Evolutionary conservation across 2,888 invertebrate species (phyloP), one percentile per base, ranked within the genome.

Genomic region (Pseudanteris insignis): DNA sequence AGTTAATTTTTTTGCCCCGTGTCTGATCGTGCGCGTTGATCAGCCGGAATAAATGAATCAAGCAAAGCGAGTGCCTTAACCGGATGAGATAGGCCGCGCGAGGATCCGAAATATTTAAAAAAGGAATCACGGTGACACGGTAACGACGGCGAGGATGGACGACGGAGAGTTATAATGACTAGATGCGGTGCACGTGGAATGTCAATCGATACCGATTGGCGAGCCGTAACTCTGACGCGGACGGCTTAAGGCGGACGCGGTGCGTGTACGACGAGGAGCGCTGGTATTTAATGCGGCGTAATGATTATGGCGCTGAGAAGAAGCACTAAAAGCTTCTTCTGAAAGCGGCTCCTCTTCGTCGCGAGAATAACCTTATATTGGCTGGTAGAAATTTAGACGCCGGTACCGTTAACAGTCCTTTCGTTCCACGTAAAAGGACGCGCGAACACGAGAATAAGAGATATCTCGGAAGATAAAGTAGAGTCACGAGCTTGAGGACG

Each of bases 381-480:
- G 63, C 59, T 59, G 66, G 67, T 68, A 65, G 70, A 67, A 66
- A 67, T 70, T 71, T 72, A 70, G 71, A 72, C 70, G 68, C 70
- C 25, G 63, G 57, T 71, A 67, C 71, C 71, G 71, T 72, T 72
- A 70, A 65, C 65, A 64, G 64, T 67, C 65, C 60, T 63, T 60
- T 67, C 33, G 55, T 61, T 66, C 64, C 57, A 55, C 60, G 54
- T 62, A n/a, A n/a, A n/a, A n/a, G n/a, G n/a, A n/a, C n/a, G n/a
- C n/a, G n/a, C n/a, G n/a, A n/a, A 71, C 70, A 70, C 67, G 63
- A 66, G 66, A 67, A 69, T 70, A 67, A 67, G 70, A 69, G 67
- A 64, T 67, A 70, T 66, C 69, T 64, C 58, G 40, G 48, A 60
- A 58, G 65, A 65, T 65, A 65, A 65, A 63, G n/a, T n/a, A n/a